A percentile compares a stretch with the other conserved stretches of the same genome.
Evolutionary conservation across 2,113 vertebrate genomes (phyloP).

Genomic region (Rhipidura dahli): DNA sequence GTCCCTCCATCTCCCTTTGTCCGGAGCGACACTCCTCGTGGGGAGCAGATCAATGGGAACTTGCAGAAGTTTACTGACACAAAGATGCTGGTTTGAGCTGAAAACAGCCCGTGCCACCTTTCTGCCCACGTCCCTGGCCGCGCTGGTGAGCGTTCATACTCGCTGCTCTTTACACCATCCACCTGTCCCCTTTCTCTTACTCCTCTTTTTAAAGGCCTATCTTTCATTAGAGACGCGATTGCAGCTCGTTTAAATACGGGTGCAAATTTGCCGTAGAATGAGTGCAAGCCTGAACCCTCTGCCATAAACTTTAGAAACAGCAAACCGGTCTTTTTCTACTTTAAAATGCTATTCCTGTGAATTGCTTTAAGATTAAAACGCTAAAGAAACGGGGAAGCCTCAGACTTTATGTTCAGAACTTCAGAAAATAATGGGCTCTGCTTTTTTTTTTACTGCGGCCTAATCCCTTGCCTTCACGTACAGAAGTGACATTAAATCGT

Average conservation of each 20-base stretch:
- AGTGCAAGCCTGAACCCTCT: not conserved
- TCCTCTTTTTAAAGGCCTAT: not conserved
- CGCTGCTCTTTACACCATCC: not conserved
- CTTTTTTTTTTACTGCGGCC: not conserved
- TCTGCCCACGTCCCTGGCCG: not conserved
- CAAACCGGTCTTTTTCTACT: not conserved
- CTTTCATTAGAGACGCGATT: not conserved
- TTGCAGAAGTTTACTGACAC: not conserved
- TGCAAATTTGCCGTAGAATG: not conserved
- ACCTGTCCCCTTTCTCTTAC: not conserved
- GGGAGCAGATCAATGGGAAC: not conserved
- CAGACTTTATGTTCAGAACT: not conserved
- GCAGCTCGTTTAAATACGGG: not conserved
- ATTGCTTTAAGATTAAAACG: not conserved
- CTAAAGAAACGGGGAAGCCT: not conserved
- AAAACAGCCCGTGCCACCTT: not conserved
- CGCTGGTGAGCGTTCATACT: not conserved
- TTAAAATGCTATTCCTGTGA: not conserved
- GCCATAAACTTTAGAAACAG: not conserved
- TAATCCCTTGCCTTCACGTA: not conserved
- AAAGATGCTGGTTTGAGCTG: not conserved
- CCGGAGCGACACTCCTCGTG: slow-evolving; percentile 2
- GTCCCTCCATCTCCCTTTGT: slow-evolving; percentile 7
- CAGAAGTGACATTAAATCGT: not conserved
- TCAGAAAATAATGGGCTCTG: not conserved